Base-by-base conservation (phyloP, 2,113 vertebrate species). In the Gobius niger region DNA sequence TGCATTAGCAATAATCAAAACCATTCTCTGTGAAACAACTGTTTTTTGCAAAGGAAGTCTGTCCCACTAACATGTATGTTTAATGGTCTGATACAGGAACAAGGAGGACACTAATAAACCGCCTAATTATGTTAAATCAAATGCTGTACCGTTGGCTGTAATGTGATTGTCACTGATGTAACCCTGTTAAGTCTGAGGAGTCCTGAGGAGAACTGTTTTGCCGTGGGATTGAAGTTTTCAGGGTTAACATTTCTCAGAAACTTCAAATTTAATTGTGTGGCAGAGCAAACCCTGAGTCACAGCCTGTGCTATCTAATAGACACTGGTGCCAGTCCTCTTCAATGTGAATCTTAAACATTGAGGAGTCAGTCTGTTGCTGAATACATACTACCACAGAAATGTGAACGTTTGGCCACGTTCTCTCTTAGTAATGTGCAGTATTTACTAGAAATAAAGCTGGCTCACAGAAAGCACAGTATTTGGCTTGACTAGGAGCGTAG, bases 401-500 rank as follows among this genome's bases (percentile, higher is more conserved):
- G 50, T 59, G 42, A 8, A 46, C 7, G n/a, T 52, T 10, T 19
- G 42, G 59, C 5, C 51, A 70, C 61, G 63, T 42, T 0, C 40
- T 61, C 53, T 13, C 54, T 79, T 63, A 49, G 40, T 52, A 59
- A 14, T 50, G 51, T 16, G 62, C 40, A 15, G 59, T 70, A 49
- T 69, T 76, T 79, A 70, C 65, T 51, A 68, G 12, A 77, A 62
- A 56, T 16, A 47, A 34, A 49, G 60, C 53, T 24, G 6, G 44
- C 24, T 56, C 63, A 7, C 15, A 63, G 49, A 61, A 19, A 59
- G 18, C 47, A 54, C 9, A 67, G n/a, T 10, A 41, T 19, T 8
- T 53, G 72, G 51, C 68, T 53, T 72, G 44, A 41, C 40, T 14
- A 47, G 63, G 49, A 83, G 74, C 68, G 52, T 44, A 7, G 68